Evolutionary conservation across 2,113 vertebrate genomes (phyloP), one percentile per base, ranked within the genome.

Genomic region (Lycocorax pyrrhopterus): DNA sequence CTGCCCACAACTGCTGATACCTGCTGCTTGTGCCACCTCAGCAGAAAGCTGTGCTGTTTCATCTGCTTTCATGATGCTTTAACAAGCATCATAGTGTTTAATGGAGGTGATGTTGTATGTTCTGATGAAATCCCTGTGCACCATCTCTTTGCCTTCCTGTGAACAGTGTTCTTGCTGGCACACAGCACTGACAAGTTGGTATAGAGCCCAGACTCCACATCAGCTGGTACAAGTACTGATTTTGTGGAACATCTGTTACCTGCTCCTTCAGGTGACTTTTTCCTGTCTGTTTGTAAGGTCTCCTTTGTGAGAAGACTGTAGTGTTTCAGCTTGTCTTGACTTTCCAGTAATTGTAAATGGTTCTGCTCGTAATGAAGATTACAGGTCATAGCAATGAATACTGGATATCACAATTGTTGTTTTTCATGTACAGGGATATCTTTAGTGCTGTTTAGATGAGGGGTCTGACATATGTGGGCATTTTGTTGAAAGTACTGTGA

Each of bases 201-300:
- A 2, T 9, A 39, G 53, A 87, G 62, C 74, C 86, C 41, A 25
- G 29, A 29, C 8, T 77, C 44, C 26, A 12, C 39, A 49, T 41
- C 39, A 84, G 10, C 59, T 64, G 30, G 22, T 51, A 26, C 59
- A 55, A 69, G 46, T 29, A 51, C 11, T 47, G 37, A 39, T 62
- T 62, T 26, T 66, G 52, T 58, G 66, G 35, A 62, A 44, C 23
- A 17, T 43, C 10, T 33, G 16, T 63, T 72, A 7, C 7, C 16
- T 58, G 1, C 58, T 90, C 30, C 12, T 86, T 72, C 43, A 35
- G 67, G 6, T 86, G 6, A 6, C 32, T 33, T 62, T 30, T 44
- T 12, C 22, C 19, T 62, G 23, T 53, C 0, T 0, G 6, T 67
- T 47, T 82, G 13, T n/a, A 47, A 62, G 16, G 10, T 58, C 33